phyloP scores from a whole-genome alignment of 2,888 invertebrate genomes.

The Eurois occulta region DNA sequence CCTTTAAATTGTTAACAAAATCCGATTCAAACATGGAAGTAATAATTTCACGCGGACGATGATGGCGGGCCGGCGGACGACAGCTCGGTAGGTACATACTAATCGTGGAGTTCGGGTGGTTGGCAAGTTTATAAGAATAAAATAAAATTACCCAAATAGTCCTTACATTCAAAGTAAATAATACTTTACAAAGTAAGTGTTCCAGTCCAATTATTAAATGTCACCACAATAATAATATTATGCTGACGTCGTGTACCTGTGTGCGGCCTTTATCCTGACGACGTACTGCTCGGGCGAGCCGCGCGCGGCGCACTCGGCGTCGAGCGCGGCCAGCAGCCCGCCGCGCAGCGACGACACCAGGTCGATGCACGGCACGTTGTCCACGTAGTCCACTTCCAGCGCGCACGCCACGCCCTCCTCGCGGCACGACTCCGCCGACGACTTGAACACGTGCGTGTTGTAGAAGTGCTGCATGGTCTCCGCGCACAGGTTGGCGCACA shows the following conservation, averaged over 20 bases:
- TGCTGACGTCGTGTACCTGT: slow-evolving; percentile 69
- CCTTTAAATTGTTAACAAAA: too few species aligned
- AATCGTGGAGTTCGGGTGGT: too few species aligned
- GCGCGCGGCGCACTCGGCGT: slow-evolving; percentile 97
- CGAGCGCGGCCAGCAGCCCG: slow-evolving; percentile 97
- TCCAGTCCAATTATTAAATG: background rate
- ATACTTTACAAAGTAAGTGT: background rate
- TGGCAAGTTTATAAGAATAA: too few species aligned
- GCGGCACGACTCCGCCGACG: slow-evolving; percentile 97
- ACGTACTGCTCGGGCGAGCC: slow-evolving; percentile 91
- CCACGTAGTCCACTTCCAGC: slow-evolving; percentile 97
- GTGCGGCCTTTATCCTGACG: slow-evolving; percentile 80
- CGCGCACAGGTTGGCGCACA: slow-evolving; percentile 98
- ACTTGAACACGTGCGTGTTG: slow-evolving; percentile 99
- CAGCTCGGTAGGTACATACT: too few species aligned
- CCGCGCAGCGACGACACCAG: slow-evolving; percentile 97
- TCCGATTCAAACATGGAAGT: too few species aligned
- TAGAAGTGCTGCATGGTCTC: slow-evolving; percentile 99
- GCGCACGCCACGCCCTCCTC: slow-evolving; percentile 98
- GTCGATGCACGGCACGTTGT: slow-evolving; percentile 98
- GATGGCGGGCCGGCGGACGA: too few species aligned
- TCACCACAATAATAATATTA: background rate
- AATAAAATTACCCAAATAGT: too few species aligned
- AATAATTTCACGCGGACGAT: too few species aligned
- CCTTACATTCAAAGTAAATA: too few species aligned